A percentile compares a stretch with the other conserved stretches of the same genome.
Evolutionary conservation across 2,888 invertebrate species (phyloP).

Genomic region (Lysandra coridon): DNA sequence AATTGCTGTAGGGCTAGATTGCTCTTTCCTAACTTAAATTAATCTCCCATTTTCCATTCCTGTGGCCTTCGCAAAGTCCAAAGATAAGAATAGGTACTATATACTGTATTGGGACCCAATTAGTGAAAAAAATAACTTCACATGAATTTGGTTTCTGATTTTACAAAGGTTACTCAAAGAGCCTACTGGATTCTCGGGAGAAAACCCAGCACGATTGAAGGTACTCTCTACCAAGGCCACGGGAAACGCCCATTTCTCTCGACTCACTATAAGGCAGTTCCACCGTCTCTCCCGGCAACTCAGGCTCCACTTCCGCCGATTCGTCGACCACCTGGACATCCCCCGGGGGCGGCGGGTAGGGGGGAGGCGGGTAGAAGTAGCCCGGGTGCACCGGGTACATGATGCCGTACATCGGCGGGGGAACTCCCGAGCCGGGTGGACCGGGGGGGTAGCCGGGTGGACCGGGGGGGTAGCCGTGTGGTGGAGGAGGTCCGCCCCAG

Average conservation of each 20-base stretch:
- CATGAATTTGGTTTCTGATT: too few species aligned
- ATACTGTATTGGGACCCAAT: too few species aligned
- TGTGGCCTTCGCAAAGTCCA: background rate
- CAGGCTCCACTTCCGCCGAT: slow-evolving; percentile 57
- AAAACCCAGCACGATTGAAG: background rate
- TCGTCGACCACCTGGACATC: slow-evolving; percentile 54
- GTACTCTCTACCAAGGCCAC: background rate
- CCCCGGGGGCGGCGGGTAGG: slow-evolving; percentile 46
- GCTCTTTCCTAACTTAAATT: slow-evolving; percentile 47
- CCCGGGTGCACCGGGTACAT: slow-evolving; percentile 71
- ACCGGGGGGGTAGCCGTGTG: slow-evolving; percentile 50
- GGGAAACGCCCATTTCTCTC: slow-evolving; percentile 33
- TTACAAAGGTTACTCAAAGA: background rate
- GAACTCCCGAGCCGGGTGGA: slow-evolving; percentile 47
- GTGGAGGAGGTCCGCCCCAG: slow-evolving; percentile 58
- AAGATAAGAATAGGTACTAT: too few species aligned
- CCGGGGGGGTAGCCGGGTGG: slow-evolving; percentile 46
- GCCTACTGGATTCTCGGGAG: background rate
- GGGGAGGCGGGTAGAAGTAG: slow-evolving; percentile 68
- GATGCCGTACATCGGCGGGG: slow-evolving; percentile 52
- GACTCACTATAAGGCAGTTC: slow-evolving; percentile 77
- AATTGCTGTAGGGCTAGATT: slow-evolving; percentile 45
- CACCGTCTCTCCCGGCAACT: slow-evolving; percentile 73
- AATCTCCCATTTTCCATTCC: slow-evolving; percentile 23
- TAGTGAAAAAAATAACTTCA: too few species aligned